Evolutionary conservation across 2,888 invertebrate genomes (phyloP).

Genomic region (Platycheirus rosarum): DNA sequence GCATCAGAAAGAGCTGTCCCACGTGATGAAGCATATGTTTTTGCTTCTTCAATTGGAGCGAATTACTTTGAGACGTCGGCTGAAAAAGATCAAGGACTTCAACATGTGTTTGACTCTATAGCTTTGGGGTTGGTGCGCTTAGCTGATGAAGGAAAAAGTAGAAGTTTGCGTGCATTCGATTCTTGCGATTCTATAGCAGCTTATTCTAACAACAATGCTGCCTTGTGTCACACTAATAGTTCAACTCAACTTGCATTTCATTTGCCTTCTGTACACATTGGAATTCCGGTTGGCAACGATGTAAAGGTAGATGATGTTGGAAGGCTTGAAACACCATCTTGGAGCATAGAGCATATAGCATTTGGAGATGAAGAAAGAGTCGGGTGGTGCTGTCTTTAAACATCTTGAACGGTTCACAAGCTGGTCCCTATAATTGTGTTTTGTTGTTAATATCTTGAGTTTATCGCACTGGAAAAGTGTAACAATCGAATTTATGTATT

Average conservation of each 20-base stretch:
- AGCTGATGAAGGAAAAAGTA: slow-evolving; percentile 83
- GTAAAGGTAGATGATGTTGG: slow-evolving; percentile 86
- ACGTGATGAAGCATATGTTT: slow-evolving; percentile 88
- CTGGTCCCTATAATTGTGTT: not conserved
- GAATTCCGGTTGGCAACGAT: slow-evolving; percentile 83
- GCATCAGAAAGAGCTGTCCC: slow-evolving; percentile 85
- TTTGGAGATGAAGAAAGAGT: slow-evolving; percentile 86
- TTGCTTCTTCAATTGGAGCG: slow-evolving; percentile 92
- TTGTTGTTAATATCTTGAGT: slow-evolving; percentile 4
- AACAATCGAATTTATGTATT: too few species aligned
- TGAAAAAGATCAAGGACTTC: slow-evolving; percentile 89
- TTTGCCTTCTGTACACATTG: slow-evolving; percentile 80
- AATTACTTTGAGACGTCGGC: slow-evolving; percentile 93
- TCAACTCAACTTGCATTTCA: slow-evolving; percentile 77
- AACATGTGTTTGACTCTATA: slow-evolving; percentile 88
- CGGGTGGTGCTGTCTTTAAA: slow-evolving; percentile 85
- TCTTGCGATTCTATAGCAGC: slow-evolving; percentile 83
- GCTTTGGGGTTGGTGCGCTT: slow-evolving; percentile 86
- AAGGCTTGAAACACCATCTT: slow-evolving; percentile 86
- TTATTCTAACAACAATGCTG: slow-evolving; percentile 79
- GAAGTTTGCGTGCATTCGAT: slow-evolving; percentile 86
- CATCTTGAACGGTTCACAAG: not conserved
- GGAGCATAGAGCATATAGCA: slow-evolving; percentile 87
- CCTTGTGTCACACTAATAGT: slow-evolving; percentile 77
- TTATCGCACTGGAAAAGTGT: too few species aligned